Evolutionary conservation across 2,113 vertebrate genomes (phyloP), one percentile per base, ranked within the genome.

Genomic region (Atlantisia rogersi): DNA sequence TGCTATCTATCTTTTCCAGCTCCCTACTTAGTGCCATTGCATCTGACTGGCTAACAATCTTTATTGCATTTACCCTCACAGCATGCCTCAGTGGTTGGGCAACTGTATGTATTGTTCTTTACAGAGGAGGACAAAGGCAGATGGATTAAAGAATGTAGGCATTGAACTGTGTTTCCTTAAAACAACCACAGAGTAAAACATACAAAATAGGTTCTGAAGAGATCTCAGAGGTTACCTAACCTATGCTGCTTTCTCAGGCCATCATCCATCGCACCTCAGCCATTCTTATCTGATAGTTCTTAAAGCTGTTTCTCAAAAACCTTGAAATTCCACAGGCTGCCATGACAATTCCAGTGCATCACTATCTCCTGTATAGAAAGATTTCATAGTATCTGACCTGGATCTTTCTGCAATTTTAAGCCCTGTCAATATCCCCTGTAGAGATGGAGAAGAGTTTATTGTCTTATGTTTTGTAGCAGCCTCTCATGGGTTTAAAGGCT

Each of bases 1-100:
- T 73, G 67, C 78, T 88, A 60, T 89, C 77, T 79, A 65, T 94
- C 59, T 92, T 89, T 84, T 79, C 75, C 74, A 94, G 58, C 13
- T 87, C 42, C 28, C 50, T 76, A 15, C n/a, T 76, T 53, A 62
- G 31, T 79, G 50, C n/a, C 62, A 62, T 52, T 90, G 48, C 73
- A 64, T 65, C 82, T 93, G 73, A 69, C 68, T 79, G 88, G 48
- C 37, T 91, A 79, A 74, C 56, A 75, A 9, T 46, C 37, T 11
- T 90, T 64, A n/a, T 9, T 75, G 14, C 69, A 50, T 60, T 91
- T 79, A 62, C 17, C 16, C 37, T 90, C 77, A 56, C 46, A 89
- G 37, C 7, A 55, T 44, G 56, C 11, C 64, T 86, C 53, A 39
- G 42, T 18, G 44, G 6, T 16, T 63, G 68, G 52, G n/a, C 25